Conservation (phyloP, 2,113 vertebrate species). For the Azemiops feae region DNA sequence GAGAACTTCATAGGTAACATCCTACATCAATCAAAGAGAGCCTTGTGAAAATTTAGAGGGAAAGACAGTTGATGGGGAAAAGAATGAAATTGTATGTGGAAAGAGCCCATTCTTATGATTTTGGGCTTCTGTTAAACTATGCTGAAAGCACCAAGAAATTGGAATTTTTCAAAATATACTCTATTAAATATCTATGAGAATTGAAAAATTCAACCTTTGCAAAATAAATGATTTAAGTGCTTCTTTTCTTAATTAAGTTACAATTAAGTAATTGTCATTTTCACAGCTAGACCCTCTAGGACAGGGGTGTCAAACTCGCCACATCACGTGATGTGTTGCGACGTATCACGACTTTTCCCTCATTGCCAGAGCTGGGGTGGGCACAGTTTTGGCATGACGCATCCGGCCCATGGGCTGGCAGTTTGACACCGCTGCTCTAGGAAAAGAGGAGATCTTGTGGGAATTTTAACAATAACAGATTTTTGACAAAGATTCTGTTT, state of each 20-base stretch:
- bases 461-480: background rate
- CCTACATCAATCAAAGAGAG: too few relatives aligned
- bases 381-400: too few relatives aligned
- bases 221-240: background rate
- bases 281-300: constrained; percentile 26
- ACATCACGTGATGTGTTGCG: too few relatives aligned
- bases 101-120: background rate
- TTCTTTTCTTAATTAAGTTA: background rate
- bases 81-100: background rate
- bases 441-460: too few relatives aligned
- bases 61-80: background rate
- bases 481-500: background rate
- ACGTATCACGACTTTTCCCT: too few relatives aligned
- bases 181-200: background rate
- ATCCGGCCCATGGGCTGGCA: too few relatives aligned
- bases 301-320: too few relatives aligned
- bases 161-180: background rate
- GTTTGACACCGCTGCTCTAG: too few relatives aligned
- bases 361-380: too few relatives aligned
- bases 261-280: constrained; percentile 47
- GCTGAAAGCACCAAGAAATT: background rate
- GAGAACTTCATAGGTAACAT: background rate
- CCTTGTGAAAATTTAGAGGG: too few relatives aligned
- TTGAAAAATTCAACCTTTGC: rapidly evolving
- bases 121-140: background rate